These are phyloP conservation scores for Lepisosteus oculatus DNA, from an alignment of 2,113 vertebrate genomes.

Conservation along the genomic window DNA sequence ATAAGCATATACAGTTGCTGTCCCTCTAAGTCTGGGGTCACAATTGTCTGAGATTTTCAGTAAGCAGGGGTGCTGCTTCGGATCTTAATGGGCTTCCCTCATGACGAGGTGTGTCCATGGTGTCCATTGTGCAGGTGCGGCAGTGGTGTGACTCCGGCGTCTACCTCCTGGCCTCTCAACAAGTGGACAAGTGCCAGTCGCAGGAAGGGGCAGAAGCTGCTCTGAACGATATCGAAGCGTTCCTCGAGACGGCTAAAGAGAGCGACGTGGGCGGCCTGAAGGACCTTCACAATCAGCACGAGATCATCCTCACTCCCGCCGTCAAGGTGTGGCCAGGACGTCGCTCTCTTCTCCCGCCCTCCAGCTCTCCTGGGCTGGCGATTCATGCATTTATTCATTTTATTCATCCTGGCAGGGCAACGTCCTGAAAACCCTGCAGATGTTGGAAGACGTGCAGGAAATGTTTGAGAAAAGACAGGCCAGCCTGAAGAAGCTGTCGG, in stretches of 20 bases:
- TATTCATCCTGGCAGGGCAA: slow-evolving; percentile 54
- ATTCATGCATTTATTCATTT: background rate
- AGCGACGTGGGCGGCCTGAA: slow-evolving; percentile 73
- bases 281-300: slow-evolving; percentile 86
- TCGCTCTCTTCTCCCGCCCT: background rate
- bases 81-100: background rate
- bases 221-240: slow-evolving; percentile 80
- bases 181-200: slow-evolving; percentile 93
- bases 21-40: no score
- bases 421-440: slow-evolving; percentile 76
- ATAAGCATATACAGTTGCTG: no score
- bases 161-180: slow-evolving; percentile 91
- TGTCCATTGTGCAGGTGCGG: slow-evolving; percentile 67
- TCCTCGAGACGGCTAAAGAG: slow-evolving; percentile 74
- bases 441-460: slow-evolving; percentile 83
- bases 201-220: slow-evolving; percentile 90
- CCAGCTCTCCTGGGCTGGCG: no score
- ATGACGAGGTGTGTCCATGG: background rate
- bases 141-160: slow-evolving; percentile 91
- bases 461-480: slow-evolving; percentile 89
- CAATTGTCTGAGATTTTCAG: no score
- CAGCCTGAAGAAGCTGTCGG: slow-evolving; percentile 87
- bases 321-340: slow-evolving; percentile 69
- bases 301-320: slow-evolving; percentile 76
- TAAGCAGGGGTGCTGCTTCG: background rate